Evolutionary conservation across 2,113 vertebrate species (phyloP).

Genomic region (Rhizomys pruinosus): DNA sequence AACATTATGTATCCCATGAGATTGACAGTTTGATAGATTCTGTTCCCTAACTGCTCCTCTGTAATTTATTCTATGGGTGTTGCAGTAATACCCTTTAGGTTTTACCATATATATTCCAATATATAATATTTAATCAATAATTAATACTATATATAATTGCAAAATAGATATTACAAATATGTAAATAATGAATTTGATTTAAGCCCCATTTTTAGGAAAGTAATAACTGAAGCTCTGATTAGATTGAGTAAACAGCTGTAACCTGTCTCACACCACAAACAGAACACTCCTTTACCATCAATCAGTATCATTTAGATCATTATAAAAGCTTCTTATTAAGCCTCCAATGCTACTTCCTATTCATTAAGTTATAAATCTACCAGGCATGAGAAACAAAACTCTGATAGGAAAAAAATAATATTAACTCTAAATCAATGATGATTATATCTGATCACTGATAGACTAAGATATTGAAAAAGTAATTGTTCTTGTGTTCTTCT

Average conservation of each 20-base stretch:
- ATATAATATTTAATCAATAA: no score
- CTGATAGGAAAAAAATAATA: background rate
- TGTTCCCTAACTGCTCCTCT: background rate
- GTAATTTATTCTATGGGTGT: background rate
- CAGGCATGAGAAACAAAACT: background rate
- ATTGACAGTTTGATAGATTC: background rate
- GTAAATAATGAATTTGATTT: background rate
- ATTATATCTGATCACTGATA: background rate
- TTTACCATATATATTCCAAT: no score
- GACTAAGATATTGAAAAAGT: background rate
- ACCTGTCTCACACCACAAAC: background rate
- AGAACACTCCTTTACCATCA: background rate
- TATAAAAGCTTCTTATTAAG: background rate
- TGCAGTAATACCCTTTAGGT: background rate
- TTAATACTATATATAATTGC: no score
- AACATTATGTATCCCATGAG: background rate
- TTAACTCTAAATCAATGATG: background rate
- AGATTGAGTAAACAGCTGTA: background rate
- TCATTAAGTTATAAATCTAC: slow-evolving; percentile 1
- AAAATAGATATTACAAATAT: background rate
- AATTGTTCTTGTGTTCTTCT: background rate
- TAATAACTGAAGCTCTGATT: background rate
- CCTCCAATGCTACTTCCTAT: background rate
- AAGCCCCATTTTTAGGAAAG: background rate
- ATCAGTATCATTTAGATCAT: background rate